Conservation (phyloP, 2,888 invertebrate genomes). For the Sinodicranocentrus sp. region DNA sequence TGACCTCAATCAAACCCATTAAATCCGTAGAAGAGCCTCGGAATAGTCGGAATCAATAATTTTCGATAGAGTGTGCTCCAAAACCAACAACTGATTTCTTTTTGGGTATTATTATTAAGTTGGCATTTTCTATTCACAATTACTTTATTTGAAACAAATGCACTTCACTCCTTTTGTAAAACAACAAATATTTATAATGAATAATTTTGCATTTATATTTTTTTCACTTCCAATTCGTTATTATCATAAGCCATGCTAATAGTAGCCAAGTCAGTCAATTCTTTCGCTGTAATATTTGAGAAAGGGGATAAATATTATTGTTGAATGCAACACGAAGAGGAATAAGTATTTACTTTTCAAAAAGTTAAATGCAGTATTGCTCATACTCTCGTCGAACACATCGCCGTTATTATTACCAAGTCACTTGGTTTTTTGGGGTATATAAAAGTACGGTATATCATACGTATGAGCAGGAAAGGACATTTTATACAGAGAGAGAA, state of each 20-base stretch:
- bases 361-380: conserved; percentile 39
- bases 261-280: conserved; percentile 40
- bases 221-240: conserved; percentile 12
- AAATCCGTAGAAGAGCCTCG: too few relatives aligned
- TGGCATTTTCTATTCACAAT: too few relatives aligned
- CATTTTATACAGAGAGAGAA: too few relatives aligned
- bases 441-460: too few relatives aligned
- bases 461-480: background rate
- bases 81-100: too few relatives aligned
- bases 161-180: too few relatives aligned
- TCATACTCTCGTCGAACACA: conserved; percentile 22
- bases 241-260: conserved; percentile 21
- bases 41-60: too few relatives aligned
- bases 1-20: too few relatives aligned
- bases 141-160: too few relatives aligned
- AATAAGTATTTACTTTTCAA: conserved; percentile 21
- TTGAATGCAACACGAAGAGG: conserved; percentile 40
- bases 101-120: too few relatives aligned
- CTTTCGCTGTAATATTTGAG: conserved; percentile 21
- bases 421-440: background rate
- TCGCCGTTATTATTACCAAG: conserved; percentile 25
- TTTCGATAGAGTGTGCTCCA: too few relatives aligned
- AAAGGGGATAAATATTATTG: conserved; percentile 49
- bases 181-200: background rate
- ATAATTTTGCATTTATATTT: conserved; percentile 20